Percentiles rank a stretch among this genome's conserved stretches.
Evolutionary conservation across 1,140 invertebrate genomes (phyloP).

Genomic region (Mycetomoellerius zeteki): DNA sequence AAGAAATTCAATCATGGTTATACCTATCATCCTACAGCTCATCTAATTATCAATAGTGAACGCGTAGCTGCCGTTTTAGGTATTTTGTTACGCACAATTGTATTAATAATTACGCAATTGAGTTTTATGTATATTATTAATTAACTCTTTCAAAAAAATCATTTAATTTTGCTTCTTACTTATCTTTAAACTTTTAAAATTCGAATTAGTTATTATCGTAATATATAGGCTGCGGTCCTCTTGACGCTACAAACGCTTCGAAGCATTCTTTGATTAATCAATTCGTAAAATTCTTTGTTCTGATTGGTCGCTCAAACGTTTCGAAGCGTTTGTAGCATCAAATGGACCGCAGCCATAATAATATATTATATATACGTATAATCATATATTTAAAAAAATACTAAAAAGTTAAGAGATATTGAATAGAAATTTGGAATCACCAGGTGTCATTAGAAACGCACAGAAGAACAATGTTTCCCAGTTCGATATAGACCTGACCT

Average conservation of each 20-base stretch:
- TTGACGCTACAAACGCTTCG: too few relatives aligned
- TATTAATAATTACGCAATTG: conserved; percentile 12
- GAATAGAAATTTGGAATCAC: conserved; percentile 16
- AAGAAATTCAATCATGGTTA: conserved; percentile 88
- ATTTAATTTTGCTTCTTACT: conserved; percentile 4
- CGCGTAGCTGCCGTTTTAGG: conserved; percentile 89
- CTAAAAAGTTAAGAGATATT: not conserved
- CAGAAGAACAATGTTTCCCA: conserved; percentile 91
- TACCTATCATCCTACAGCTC: conserved; percentile 89
- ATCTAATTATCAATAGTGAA: conserved; percentile 90
- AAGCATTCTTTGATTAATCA: too few relatives aligned
- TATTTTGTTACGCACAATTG: conserved; percentile 77
- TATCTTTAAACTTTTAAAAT: not conserved
- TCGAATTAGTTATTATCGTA: conserved; percentile 3
- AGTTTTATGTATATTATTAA: not conserved
- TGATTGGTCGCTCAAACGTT: too few relatives aligned
- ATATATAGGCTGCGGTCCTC: too few relatives aligned
- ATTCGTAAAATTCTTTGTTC: too few relatives aligned
- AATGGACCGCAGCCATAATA: too few relatives aligned
- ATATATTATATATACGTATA: not conserved
- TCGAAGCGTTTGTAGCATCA: too few relatives aligned
- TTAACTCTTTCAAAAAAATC: not conserved
- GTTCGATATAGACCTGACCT: conserved; percentile 90
- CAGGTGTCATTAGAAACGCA: conserved; percentile 86
- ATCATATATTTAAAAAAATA: conserved; percentile 1